Evolutionary conservation across 2,888 invertebrate genomes (phyloP).

Genomic region (Electrophaes corylata): DNA sequence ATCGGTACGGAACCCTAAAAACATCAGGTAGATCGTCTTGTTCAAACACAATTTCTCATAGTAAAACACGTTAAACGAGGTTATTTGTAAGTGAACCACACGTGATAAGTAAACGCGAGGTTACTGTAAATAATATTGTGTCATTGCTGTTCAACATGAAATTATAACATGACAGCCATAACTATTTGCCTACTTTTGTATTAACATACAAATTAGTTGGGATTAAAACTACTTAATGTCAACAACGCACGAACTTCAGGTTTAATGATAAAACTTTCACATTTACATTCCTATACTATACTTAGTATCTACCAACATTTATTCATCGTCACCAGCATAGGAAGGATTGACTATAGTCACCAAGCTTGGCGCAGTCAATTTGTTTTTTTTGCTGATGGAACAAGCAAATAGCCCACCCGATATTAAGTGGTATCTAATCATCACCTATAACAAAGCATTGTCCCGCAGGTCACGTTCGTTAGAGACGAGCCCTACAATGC

Average conservation of each 20-base stretch:
- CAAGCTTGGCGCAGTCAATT: no score
- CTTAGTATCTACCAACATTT: no score
- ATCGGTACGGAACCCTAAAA: no score
- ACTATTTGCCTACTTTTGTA: constrained; percentile 29
- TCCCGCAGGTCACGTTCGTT: no score
- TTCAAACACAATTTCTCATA: no score
- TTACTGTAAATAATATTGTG: constrained; percentile 26
- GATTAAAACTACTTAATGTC: constrained; percentile 42
- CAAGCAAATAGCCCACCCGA: background rate
- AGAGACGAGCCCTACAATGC: background rate
- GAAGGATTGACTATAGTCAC: no score
- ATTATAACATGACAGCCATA: constrained; percentile 32
- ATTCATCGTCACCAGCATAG: no score
- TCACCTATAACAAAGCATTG: no score
- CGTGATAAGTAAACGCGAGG: constrained; percentile 16
- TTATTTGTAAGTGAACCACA: constrained; percentile 9
- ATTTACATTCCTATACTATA: background rate
- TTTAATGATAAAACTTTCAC: constrained; percentile 15
- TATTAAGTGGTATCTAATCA: background rate
- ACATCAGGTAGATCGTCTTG: no score
- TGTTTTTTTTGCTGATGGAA: no score
- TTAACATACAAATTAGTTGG: constrained; percentile 37
- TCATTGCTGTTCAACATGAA: constrained; percentile 35
- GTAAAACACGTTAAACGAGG: background rate
- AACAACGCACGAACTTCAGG: constrained; percentile 38